Conservation (phyloP, 1,140 invertebrate genomes). For the Pseudomyrmex flavicornis region DNA sequence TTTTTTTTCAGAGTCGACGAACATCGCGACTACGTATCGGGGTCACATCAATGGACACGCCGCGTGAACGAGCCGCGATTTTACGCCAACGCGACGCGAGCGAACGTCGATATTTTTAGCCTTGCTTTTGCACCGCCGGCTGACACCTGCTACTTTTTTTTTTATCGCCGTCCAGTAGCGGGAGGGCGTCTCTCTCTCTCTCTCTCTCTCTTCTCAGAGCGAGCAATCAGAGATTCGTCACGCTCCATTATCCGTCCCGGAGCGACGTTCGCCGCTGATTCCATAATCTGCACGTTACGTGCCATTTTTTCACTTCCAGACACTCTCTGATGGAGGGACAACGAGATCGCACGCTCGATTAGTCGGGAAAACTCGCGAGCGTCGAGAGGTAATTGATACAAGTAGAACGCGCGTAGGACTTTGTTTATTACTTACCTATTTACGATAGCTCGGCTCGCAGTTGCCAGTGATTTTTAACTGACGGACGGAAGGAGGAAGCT, state of each 20-base stretch:
- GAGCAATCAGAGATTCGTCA: constrained; percentile 69
- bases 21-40: constrained; percentile 65
- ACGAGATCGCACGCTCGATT: constrained; percentile 47
- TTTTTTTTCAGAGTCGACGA: constrained; percentile 54
- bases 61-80: constrained; percentile 68
- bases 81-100: constrained; percentile 73
- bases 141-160: constrained; percentile 36
- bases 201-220: constrained; percentile 26
- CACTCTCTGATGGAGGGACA: background rate
- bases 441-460: too few relatives aligned
- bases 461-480: too few relatives aligned
- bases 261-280: constrained; percentile 33
- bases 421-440: background rate
- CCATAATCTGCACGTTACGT: constrained; percentile 22
- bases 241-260: constrained; percentile 55
- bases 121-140: constrained; percentile 58
- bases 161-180: constrained; percentile 67
- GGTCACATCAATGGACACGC: constrained; percentile 74
- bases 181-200: background rate
- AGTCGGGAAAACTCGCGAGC: constrained; percentile 41
- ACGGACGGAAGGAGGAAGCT: too few relatives aligned
- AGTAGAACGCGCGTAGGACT: constrained; percentile 17
- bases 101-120: constrained; percentile 69
- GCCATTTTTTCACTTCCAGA: constrained; percentile 6
- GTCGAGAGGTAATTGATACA: constrained; percentile 23